phyloP scores from a whole-genome alignment of 2,888 invertebrate species.

The Eupithecia pulchellata region DNA sequence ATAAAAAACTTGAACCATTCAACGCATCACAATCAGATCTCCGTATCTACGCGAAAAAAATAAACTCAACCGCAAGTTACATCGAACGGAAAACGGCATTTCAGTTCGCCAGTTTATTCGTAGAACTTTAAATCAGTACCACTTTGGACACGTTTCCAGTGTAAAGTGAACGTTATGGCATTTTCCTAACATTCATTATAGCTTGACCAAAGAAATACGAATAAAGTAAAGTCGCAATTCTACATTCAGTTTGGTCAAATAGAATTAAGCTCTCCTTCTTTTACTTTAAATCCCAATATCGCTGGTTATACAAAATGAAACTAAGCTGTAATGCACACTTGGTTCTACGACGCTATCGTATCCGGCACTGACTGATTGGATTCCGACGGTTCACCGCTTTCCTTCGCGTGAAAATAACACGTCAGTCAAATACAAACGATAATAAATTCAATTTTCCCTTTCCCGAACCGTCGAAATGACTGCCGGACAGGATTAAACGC shows the following conservation, averaged over 20 bases:
- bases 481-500: constrained; percentile 81
- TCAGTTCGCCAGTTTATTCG: constrained; percentile 66
- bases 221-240: not conserved
- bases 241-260: constrained; percentile 3
- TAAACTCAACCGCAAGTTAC: constrained; percentile 37
- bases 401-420: constrained; percentile 83
- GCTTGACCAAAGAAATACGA: constrained; percentile 9
- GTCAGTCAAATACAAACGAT: constrained; percentile 84
- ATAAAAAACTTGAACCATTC: not conserved
- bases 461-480: constrained; percentile 71
- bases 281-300: constrained; percentile 14
- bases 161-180: constrained; percentile 13
- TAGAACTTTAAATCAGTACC: constrained; percentile 42
- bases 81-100: constrained; percentile 67
- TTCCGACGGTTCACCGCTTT: constrained; percentile 63
- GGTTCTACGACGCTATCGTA: constrained; percentile 58
- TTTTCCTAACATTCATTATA: not conserved
- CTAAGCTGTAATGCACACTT: constrained; percentile 11
- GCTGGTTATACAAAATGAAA: not conserved
- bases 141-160: constrained; percentile 4
- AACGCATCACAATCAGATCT: constrained; percentile 34
- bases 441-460: constrained; percentile 84
- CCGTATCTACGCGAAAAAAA: constrained; percentile 39
- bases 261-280: constrained; percentile 8
- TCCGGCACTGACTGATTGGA: constrained; percentile 80